Percentiles rank a stretch among this genome's conserved stretches.
Conservation (phyloP, 2,888 invertebrate genomes). For the Scaeva pyrastri region DNA sequence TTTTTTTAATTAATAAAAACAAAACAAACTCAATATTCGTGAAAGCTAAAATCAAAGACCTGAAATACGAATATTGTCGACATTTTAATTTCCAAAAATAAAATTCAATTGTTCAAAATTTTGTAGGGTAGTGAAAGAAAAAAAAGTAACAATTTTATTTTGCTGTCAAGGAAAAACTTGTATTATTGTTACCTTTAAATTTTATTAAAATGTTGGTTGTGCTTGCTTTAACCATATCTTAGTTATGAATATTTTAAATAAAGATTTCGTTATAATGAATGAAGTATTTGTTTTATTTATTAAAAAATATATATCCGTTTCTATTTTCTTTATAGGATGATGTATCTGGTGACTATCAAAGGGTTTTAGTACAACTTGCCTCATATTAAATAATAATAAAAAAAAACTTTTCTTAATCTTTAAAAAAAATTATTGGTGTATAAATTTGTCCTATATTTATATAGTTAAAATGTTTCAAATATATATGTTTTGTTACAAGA, state of each 20-base stretch:
- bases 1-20: no score
- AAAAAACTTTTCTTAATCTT: not conserved
- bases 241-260: conserved; percentile 16
- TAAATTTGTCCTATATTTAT: conserved; percentile 22
- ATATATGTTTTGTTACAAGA: conserved; percentile 27
- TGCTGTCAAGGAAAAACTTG: no score
- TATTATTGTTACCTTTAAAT: not conserved
- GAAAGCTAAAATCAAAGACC: no score
- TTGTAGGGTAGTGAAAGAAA: no score
- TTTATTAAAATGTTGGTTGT: conserved; percentile 41
- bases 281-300: conserved; percentile 49
- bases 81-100: no score
- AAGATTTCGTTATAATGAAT: conserved; percentile 22
- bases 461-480: not conserved
- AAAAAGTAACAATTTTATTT: no score
- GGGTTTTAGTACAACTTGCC: conserved; percentile 85
- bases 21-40: no score
- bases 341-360: conserved; percentile 88
- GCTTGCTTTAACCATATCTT: conserved; percentile 15
- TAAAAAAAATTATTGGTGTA: not conserved
- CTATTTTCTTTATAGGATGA: conserved; percentile 85
- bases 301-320: conserved; percentile 43
- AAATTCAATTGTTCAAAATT: no score
- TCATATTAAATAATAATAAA: conserved; percentile 78
- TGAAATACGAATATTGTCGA: no score